Conservation (phyloP, 2,797 vertebrate species). For the Sebastes vulpes region DNA sequence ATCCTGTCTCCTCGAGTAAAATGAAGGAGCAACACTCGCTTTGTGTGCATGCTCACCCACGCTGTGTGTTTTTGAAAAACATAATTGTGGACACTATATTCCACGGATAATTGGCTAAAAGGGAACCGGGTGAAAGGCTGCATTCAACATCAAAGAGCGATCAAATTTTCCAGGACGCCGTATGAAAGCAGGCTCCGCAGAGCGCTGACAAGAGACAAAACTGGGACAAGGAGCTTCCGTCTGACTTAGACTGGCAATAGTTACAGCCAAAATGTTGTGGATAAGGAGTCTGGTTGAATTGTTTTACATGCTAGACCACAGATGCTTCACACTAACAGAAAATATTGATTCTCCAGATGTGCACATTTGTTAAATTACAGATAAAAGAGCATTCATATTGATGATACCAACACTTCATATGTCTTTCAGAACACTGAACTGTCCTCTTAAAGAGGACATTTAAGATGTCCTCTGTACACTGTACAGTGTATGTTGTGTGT, state of each 20-base stretch:
- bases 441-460: too few species aligned
- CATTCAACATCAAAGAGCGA: constrained; percentile 49
- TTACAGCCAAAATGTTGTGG: neutral
- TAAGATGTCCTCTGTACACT: too few species aligned
- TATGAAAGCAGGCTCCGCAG: neutral
- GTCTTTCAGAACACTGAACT: too few species aligned
- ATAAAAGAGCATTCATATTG: too few species aligned
- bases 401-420: too few species aligned
- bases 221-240: constrained; percentile 13
- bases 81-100: constrained; percentile 18
- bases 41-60: constrained; percentile 17
- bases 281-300: neutral
- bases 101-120: constrained; percentile 42
- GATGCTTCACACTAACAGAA: neutral
- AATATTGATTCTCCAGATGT: too few species aligned
- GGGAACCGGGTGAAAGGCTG: constrained; percentile 22
- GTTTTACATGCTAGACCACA: neutral
- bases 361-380: too few species aligned
- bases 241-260: neutral
- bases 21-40: neutral
- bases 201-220: neutral
- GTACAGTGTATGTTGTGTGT: neutral
- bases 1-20: constrained; percentile 28
- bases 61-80: constrained; percentile 20
- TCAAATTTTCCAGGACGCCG: constrained; percentile 21